These are phyloP conservation scores for Lota lota DNA, from an alignment of 2,113 vertebrate species.

Conservation along the genomic window DNA sequence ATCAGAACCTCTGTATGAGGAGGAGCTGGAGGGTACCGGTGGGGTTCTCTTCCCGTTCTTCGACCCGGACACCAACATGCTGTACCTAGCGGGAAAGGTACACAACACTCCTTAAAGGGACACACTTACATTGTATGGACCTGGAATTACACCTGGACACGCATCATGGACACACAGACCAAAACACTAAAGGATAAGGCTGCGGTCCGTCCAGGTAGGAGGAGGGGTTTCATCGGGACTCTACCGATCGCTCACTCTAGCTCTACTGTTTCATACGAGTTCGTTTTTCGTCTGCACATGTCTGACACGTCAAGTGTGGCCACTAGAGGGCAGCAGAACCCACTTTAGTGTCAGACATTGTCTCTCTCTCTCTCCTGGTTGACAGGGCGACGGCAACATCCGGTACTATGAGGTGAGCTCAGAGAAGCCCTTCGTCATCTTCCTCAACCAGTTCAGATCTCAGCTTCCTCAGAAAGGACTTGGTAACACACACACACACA, in stretches of 20 bases:
- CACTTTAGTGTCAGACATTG: neutral
- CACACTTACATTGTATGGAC: neutral
- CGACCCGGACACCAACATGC: conserved; percentile 86
- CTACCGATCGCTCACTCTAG: too few relatives aligned
- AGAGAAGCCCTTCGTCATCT: conserved; percentile 85
- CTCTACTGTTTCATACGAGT: too few relatives aligned
- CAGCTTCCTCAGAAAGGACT: conserved; percentile 87
- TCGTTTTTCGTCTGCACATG: too few relatives aligned
- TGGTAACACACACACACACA: conserved; percentile 70
- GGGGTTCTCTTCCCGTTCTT: conserved; percentile 92
- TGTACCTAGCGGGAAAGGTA: conserved; percentile 93
- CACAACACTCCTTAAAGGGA: conserved; percentile 11
- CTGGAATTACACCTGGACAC: conserved; percentile 8
- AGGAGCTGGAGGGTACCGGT: conserved; percentile 86
- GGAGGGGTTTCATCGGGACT: too few relatives aligned
- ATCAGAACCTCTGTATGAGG: conserved; percentile 84
- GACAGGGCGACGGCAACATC: conserved; percentile 91
- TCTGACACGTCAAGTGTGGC: too few relatives aligned
- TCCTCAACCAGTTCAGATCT: conserved; percentile 85
- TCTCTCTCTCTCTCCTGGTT: conserved; percentile 6
- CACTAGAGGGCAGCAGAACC: too few relatives aligned
- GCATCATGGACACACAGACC: too few relatives aligned
- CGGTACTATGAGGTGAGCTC: conserved; percentile 85
- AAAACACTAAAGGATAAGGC: too few relatives aligned
- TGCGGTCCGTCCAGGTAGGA: too few relatives aligned